Evolutionary conservation across 2,113 vertebrate species (phyloP), one percentile per base, ranked within the genome.

Genomic region (Opisthocomus hoazin): DNA sequence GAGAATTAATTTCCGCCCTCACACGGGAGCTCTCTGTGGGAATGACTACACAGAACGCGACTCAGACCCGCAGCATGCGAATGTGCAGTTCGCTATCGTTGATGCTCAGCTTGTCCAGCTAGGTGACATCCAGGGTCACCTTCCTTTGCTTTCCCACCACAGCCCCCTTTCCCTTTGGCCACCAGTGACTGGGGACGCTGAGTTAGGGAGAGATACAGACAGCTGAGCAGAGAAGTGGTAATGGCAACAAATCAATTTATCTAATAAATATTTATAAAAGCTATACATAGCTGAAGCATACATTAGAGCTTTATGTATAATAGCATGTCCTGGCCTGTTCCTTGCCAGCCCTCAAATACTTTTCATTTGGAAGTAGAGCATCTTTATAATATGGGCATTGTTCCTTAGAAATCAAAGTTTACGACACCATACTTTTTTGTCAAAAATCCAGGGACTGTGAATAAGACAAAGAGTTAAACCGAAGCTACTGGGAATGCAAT

Each of bases 261-360:
- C 48, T 80, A 89, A 82, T 82, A 94, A 87, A 81, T 50, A 90
- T 88, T 90, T 95, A 23, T 83, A 57, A 85, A 87, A 94, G 74
- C 46, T 81, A 41, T 71, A 84, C 71, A 69, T 81, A 93, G 61
- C 60, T 69, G 48, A 74, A 88, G 46, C 36, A 48, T 85, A 78
- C 13, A 39, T 69, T 74, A 48, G n/a, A 69, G 57, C 53, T 79
- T 71, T 75, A 78, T 94, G 93, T 94, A 76, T 37, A 78, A 24
- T 21, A 88, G 69, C 53, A 39, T 43, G 64, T 70, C 34, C 32
- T 70, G 22, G 23, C 18, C 53, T 95, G 89, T 87, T 89, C 50
- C 71, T 95, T 90, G 84, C 39, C 51, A 71, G n/a, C 27, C 41
- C 71, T 93, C 53, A 71, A 41, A 48, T 53, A 56, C 16, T 79